Evolutionary conservation across 2,888 invertebrate species (phyloP).

Genomic region (Papilio gigon): DNA sequence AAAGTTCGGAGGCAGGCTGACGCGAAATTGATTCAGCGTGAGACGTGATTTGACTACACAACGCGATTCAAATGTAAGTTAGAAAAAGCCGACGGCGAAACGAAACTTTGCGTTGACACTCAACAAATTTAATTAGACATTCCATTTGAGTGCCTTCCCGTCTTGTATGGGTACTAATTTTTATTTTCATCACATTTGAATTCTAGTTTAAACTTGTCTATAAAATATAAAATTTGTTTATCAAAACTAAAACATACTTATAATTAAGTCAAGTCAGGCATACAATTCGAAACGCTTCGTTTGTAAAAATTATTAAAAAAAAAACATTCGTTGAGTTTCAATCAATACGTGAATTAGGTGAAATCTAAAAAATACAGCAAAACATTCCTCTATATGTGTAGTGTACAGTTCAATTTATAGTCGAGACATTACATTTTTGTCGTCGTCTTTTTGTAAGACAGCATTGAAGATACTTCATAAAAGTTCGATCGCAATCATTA

Average conservation of each 20-base stretch:
- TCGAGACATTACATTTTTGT: background rate
- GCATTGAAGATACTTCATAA: background rate
- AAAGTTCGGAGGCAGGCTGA: slow-evolving; percentile 59
- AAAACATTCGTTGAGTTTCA: too few relatives aligned
- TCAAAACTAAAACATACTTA: background rate
- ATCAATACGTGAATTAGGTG: too few relatives aligned
- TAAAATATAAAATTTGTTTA: background rate
- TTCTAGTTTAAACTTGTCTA: slow-evolving; percentile 19
- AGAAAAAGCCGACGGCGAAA: slow-evolving; percentile 52
- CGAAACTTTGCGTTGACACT: slow-evolving; percentile 73
- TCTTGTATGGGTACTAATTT: slow-evolving; percentile 44
- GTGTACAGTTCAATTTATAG: too few relatives aligned
- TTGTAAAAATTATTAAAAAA: too few relatives aligned
- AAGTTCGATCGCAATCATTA: slow-evolving; percentile 25
- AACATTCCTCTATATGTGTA: too few relatives aligned
- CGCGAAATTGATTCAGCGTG: slow-evolving; percentile 79
- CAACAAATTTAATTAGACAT: slow-evolving; percentile 73
- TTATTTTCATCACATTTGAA: slow-evolving; percentile 31
- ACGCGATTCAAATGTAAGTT: slow-evolving; percentile 73
- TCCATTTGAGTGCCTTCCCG: slow-evolving; percentile 55
- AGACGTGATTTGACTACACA: slow-evolving; percentile 73
- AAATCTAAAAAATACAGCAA: background rate
- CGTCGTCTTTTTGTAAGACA: background rate
- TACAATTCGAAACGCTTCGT: too few relatives aligned
- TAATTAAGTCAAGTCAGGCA: background rate